Evolutionary conservation across 2,113 vertebrate genomes (phyloP), one percentile per base, ranked within the genome.

Genomic region (Ceyx margarethae): DNA sequence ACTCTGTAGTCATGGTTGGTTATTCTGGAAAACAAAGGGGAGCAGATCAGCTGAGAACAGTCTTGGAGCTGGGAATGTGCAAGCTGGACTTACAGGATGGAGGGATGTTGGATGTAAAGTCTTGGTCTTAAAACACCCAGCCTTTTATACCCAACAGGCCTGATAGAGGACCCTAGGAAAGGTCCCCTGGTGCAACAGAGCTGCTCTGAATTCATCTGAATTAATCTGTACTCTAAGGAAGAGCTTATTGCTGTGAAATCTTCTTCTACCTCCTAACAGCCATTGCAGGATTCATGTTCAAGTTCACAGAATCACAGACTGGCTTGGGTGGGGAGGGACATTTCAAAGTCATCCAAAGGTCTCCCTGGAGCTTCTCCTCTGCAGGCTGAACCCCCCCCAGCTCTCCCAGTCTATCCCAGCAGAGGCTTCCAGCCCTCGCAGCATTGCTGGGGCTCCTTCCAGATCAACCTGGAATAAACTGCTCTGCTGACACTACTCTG

Each of bases 1-100:
- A 97, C 98, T 99, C 98, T 33, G 98, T 98, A 56, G 98, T 99
- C 99, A 99, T 99, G 98, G 97, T 98, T 95, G 97, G 97, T 99
- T 98, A 98, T 96, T 97, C 99, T 99, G 97, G 20, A 97, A 97
- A 87, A 69, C 87, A 92, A 90, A 31, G 42, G 9, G 9, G 23
- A 42, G 15, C 28, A 37, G n/a, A 48, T 4, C 68, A 25, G 42
- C 20, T 94, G 9, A 79, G 56, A 45, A 60, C 1, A 0, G 4
- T 56, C 43, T 25, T 3, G 4, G 4, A 46, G 20, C 23, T 1
- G 1, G 13, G 45, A 54, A 26, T 82, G 67, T 60, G 20, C 33
- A 54, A 56, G 16, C 6, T 31, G 53, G 9, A 46, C 26, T 66
- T 13, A 57, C 4, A 65, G 65, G 65, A 43, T 0, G 1, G 37